Base-by-base conservation (phyloP, 2,113 vertebrate genomes). In the Megaleporinus macrocephalus region DNA sequence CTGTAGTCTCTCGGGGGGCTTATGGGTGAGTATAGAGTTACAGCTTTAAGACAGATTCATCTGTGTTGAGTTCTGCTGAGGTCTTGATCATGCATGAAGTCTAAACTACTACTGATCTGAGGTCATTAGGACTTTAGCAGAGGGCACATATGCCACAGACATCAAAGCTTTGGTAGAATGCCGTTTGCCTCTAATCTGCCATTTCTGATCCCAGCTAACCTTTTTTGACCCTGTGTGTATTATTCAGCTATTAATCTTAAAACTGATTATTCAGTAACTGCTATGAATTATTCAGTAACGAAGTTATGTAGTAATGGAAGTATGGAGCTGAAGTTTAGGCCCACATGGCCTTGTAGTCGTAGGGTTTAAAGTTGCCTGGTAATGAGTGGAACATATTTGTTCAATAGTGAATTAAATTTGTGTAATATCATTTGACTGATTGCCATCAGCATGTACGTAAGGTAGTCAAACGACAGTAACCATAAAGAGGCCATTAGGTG, bases 11-110 rank as follows among this genome's bases (percentile, higher is more conserved):
- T 82, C 55, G 63, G 84, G 80, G 82, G 47, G 62, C 30, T 18
- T 75, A 72, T 87, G 76, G 82, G 72, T 84, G 78, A 47, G 80
- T 85, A 86, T 85, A 44, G 20, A 16, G 78, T 87, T 89, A 81
- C 84, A 33, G 47, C 68, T 66, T 61, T 61, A 61, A 0, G 55
- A 53, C 41, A 14, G 82, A 78, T 85, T 87, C 63, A 86, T 89
- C 83, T 75, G 68, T 29, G 71, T 76, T 49, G 47, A 78, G 77
- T 88, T 91, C 76, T 80, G 76, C 47, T 80, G 18, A 73, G 53
- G 59, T 81, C 82, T 83, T 76, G 77, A 84, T 84, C 79, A 83
- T 57, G 44, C 53, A 27, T 73, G 62, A 61, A 76, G 51, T 55
- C 72, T 73, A 80, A 84, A 84, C n/a, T 44, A n/a, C 78, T 76